Conservation (phyloP, 2,113 vertebrate species). For the Isurus oxyrinchus region DNA sequence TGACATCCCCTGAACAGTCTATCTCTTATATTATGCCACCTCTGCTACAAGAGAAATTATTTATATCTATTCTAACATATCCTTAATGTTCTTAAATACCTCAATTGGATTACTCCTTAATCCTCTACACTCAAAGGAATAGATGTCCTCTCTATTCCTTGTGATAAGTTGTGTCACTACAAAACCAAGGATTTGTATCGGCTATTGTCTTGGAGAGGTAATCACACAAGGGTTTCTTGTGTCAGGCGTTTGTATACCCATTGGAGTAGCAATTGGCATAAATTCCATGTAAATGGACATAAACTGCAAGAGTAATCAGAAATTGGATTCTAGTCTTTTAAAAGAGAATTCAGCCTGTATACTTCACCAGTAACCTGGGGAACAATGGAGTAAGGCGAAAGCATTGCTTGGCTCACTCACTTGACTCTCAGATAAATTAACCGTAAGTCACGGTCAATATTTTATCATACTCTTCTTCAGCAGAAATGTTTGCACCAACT, state of each 20-base stretch:
- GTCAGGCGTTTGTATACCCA: not conserved
- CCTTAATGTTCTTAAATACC: not conserved
- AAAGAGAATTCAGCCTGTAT: not conserved
- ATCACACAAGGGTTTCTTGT: not conserved
- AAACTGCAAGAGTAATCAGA: not conserved
- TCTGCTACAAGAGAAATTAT: not conserved
- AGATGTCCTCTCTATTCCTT: not conserved
- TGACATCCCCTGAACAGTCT: not conserved
- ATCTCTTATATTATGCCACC: not conserved
- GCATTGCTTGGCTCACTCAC: not conserved
- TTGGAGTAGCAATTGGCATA: not conserved
- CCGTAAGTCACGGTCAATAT: not conserved
- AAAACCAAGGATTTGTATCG: not conserved
- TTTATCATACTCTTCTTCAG: not conserved
- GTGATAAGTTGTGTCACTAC: not conserved
- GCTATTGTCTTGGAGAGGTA: not conserved
- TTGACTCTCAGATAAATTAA: not conserved
- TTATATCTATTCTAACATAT: not conserved
- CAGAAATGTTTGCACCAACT: not conserved
- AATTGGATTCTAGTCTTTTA: not conserved
- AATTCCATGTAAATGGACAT: not conserved
- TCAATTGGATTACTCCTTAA: not conserved
- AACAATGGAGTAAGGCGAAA: not conserved
- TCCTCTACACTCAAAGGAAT: not conserved
- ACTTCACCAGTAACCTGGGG: not conserved